These are phyloP conservation scores for Ceratosolen solmsi DNA, from an alignment of 1,140 invertebrate species.

Conservation along the genomic window DNA sequence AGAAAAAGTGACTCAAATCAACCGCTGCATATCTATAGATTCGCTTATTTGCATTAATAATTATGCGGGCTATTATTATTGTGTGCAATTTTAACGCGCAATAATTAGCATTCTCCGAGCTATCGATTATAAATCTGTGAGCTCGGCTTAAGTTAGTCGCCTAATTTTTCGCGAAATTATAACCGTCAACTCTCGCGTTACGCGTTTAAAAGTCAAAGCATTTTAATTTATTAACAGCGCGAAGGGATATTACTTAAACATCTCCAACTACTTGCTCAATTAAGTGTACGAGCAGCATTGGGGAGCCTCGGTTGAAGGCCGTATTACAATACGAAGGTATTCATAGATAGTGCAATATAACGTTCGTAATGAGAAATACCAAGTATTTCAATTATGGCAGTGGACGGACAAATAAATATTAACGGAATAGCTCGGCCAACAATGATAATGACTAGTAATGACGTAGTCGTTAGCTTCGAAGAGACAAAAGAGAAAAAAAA, in stretches of 20 bases:
- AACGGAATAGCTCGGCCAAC: not conserved
- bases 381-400: not conserved
- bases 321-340: no score
- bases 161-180: not conserved
- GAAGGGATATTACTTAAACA: no score
- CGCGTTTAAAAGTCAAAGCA: not conserved
- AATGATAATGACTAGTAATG: not conserved
- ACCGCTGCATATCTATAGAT: not conserved
- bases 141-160: not conserved
- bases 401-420: not conserved
- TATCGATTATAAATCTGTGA: not conserved
- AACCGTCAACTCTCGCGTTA: not conserved
- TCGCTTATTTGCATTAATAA: not conserved
- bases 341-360: not conserved
- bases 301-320: not conserved
- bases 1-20: not conserved
- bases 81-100: not conserved
- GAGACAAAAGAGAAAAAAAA: no score
- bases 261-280: no score
- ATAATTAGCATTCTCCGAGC: not conserved
- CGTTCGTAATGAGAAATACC: not conserved
- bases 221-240: not conserved
- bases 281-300: no score
- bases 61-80: not conserved
- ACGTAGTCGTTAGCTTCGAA: conserved; percentile 14